Evolutionary conservation across 2,113 vertebrate species (phyloP), one percentile per base, ranked within the genome.

Genomic region (Stigmatopora argus): DNA sequence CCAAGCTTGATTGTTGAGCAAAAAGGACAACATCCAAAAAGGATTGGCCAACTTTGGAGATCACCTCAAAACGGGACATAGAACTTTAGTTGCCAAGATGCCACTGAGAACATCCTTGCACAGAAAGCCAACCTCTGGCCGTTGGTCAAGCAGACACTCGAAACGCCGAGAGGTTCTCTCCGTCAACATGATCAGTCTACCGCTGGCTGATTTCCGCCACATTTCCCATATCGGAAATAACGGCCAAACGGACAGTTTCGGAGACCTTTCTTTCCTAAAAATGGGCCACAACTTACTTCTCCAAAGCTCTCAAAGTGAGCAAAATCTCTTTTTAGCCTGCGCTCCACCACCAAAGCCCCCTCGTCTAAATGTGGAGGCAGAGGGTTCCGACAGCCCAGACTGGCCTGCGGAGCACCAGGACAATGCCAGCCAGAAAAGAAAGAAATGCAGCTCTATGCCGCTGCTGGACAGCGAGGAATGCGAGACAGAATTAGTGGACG

Each of bases 311-410:
- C 89, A 90, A 81, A 95, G 93, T 0, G 92, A 93, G 79, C 92
- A 93, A 79, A 93, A 94, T 73, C 80, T 95, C 77, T 83, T 91
- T 65, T 53, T 87, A 62, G 84, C 90, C 67, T 90, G 88, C 75
- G 79, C 92, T n/a, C 92, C 94, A 0, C 95, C 96, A 5, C 94
- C 94, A 38, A 98, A 98, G 67, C 95, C 95, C 7, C 95, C 96
- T 0, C 95, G 95, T 11, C 87, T 97, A 38, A 95, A 94, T 85
- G 76, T 93, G 75, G 91, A 93, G 66, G 83, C 79, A 0, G 80
- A 83, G 6, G 47, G 55, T 8, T 53, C 62, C 1, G 72, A 67
- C 19, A 84, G 71, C 70, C 73, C 80, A 0, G 65, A 75, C n/a
- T 78, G 78, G 82, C 60, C 51, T 13, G 34, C 31, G 12, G 8